A percentile compares a stretch with the other conserved stretches of the same genome.
phyloP scores from a whole-genome alignment of 2,797 vertebrate species.

The Phataginus tetradactyla region DNA sequence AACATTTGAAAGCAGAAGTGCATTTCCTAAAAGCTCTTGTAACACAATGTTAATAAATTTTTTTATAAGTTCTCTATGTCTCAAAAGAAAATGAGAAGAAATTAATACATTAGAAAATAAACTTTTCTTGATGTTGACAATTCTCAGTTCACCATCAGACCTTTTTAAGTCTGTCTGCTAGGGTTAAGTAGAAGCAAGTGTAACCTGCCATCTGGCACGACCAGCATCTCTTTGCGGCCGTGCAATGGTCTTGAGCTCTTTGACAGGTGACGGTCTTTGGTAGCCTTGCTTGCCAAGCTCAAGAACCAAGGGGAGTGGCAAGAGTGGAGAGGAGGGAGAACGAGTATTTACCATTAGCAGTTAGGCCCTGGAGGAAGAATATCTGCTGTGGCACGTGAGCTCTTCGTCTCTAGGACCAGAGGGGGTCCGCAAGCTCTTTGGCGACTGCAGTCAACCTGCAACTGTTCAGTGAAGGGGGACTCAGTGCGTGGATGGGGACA shows the following conservation, averaged over 20 bases:
- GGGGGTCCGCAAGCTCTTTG: not conserved
- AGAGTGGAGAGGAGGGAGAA: not conserved
- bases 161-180: not conserved
- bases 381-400: not conserved
- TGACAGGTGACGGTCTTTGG: not conserved
- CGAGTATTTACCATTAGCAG: not conserved
- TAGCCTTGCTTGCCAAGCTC: not conserved
- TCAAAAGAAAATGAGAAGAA: constrained; percentile 38
- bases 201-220: not conserved
- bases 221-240: not conserved
- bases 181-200: not conserved
- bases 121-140: not conserved
- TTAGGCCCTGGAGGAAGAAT: not conserved
- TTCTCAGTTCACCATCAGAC: constrained; percentile 3
- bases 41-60: not conserved
- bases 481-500: not conserved
- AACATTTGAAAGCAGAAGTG: not conserved
- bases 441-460: not conserved
- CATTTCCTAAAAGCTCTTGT: not conserved
- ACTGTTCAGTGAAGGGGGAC: not conserved
- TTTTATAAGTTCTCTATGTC: not conserved
- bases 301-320: not conserved
- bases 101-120: not conserved
- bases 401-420: not conserved
- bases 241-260: not conserved